A percentile compares a stretch with the other conserved stretches of the same genome.
Evolutionary conservation across 2,888 invertebrate genomes (phyloP).

Genomic region (Ptychoptera albimana): DNA sequence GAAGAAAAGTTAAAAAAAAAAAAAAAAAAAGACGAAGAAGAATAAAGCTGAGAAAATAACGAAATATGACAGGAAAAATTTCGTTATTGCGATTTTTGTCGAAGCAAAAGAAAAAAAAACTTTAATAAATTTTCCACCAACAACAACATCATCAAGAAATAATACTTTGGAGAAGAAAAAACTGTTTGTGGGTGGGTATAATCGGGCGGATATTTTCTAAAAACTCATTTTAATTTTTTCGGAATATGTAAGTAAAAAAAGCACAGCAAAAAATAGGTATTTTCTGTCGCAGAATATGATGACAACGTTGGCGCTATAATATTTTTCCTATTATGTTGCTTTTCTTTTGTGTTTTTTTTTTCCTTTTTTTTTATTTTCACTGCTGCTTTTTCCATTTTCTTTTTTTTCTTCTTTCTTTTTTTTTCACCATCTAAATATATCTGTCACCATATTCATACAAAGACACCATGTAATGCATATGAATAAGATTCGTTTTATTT

Average conservation of each 20-base stretch:
- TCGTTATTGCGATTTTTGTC: neutral
- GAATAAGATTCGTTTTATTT: neutral
- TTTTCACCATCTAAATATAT: conserved; percentile 1
- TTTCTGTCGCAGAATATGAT: neutral
- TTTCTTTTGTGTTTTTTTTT: conserved; percentile 1
- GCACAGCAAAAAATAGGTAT: neutral
- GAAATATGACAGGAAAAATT: conserved; percentile 2
- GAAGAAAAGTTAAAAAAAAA: neutral
- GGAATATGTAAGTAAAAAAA: neutral
- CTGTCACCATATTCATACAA: conserved; percentile 5
- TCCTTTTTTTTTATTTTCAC: conserved; percentile 1
- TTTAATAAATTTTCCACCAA: conserved; percentile 2
- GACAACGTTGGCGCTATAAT: neutral
- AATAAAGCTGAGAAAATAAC: neutral
- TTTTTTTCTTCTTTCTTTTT: neutral
- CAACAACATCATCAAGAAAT: too few relatives aligned
- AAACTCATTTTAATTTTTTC: neutral
- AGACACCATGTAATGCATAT: conserved; percentile 5
- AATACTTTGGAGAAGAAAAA: neutral
- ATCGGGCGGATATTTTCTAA: neutral
- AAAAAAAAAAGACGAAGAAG: neutral
- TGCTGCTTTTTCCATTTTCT: neutral
- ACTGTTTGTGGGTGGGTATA: neutral
- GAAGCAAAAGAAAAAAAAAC: conserved; percentile 1
- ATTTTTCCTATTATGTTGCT: neutral